A percentile compares a stretch with the other conserved stretches of the same genome.
Conservation (phyloP, 2,797 vertebrate species). For the Epinephelus coioides region DNA sequence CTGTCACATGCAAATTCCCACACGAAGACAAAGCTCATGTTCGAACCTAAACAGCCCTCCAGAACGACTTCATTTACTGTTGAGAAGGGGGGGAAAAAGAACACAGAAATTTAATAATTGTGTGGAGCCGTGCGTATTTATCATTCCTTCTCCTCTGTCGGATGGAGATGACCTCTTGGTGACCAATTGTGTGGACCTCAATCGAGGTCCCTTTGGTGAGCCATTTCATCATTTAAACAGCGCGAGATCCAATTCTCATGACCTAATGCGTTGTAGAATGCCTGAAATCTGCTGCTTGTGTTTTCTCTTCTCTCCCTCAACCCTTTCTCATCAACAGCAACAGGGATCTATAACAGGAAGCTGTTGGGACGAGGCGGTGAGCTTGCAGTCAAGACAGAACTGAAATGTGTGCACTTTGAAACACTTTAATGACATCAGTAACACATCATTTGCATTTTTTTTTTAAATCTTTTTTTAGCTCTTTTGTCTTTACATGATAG, state of each 20-base stretch:
- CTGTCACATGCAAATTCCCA: conserved; percentile 82
- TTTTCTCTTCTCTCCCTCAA: conserved; percentile 82
- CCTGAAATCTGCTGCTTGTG: conserved; percentile 80
- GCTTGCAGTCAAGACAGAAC: conserved; percentile 7
- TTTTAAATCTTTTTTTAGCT: background rate
- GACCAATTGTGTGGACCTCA: conserved; percentile 78
- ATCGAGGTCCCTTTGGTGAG: conserved; percentile 81
- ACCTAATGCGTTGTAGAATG: conserved; percentile 88
- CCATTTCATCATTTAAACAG: conserved; percentile 84
- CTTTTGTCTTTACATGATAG: background rate
- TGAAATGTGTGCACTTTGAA: background rate
- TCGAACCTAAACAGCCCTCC: conserved; percentile 58
- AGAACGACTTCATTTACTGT: conserved; percentile 70
- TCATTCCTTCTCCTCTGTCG: conserved; percentile 73
- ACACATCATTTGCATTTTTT: background rate
- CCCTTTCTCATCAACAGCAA: conserved; percentile 78
- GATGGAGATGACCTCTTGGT: conserved; percentile 81
- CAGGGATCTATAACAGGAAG: conserved; percentile 67
- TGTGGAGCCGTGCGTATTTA: conserved; percentile 74
- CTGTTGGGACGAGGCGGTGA: conserved; percentile 50
- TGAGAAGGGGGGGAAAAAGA: conserved; percentile 11
- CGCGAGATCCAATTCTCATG: conserved; percentile 87
- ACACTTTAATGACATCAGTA: background rate
- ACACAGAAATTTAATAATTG: conserved; percentile 80
- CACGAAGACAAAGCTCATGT: conserved; percentile 68